These are phyloP conservation scores for Cyprinodon tularosa DNA, from an alignment of 2,113 vertebrate genomes.

Conservation along the genomic window DNA sequence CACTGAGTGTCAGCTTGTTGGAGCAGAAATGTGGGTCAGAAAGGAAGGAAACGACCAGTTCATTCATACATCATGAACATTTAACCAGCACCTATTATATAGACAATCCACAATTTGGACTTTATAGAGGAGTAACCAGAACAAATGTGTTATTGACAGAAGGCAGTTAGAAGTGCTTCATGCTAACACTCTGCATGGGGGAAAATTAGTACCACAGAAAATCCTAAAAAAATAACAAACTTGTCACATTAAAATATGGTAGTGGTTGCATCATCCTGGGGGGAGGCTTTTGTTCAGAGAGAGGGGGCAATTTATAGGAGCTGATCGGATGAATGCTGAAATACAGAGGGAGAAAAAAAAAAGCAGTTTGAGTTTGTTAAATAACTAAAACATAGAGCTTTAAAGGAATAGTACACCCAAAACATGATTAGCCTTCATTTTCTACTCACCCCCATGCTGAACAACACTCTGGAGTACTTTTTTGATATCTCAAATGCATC, in stretches of 20 bases:
- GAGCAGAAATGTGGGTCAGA: conserved; percentile 24
- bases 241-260: too few relatives aligned
- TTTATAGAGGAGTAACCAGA: too few relatives aligned
- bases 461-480: too few relatives aligned
- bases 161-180: background rate
- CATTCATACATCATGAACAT: conserved; percentile 27
- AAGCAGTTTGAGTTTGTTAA: background rate
- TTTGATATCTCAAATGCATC: too few relatives aligned
- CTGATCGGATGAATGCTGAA: background rate
- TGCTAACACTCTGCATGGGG: background rate
- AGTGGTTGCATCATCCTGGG: too few relatives aligned
- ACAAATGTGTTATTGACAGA: too few relatives aligned
- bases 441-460: too few relatives aligned
- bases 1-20: conserved; percentile 22
- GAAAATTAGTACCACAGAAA: too few relatives aligned
- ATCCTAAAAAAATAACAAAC: too few relatives aligned
- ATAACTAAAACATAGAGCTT: background rate
- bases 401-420: too few relatives aligned
- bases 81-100: conserved; percentile 1
- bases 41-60: conserved; percentile 3
- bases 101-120: too few relatives aligned
- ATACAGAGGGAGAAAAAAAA: background rate
- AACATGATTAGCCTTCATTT: too few relatives aligned
- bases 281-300: background rate
- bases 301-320: background rate